Evolutionary conservation across 37 sponge, comb jelly and placozoan species (phyloP), one percentile per base, ranked within the genome.

Genomic region (Cladorhizidae sp.): DNA sequence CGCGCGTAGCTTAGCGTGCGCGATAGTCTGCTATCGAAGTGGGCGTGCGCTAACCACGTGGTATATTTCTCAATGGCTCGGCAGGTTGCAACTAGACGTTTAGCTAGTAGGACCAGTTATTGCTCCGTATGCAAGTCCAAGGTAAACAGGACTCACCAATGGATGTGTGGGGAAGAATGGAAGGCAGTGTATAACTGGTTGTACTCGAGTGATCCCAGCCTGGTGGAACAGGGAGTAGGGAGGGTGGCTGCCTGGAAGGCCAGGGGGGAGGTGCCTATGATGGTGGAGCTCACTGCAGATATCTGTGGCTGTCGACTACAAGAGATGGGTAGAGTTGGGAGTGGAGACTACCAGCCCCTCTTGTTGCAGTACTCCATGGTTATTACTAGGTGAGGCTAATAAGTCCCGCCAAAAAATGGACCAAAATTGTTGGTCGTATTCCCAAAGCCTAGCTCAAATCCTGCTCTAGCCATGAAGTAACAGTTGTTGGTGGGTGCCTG

Each of bases 161-260:
- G 88, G 88, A 31, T 38, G 3, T 28, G 62, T 31, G 0, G 23
- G 9, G 51, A 70, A 40, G 88, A 80, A 25, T 81, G 76, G 81
- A 70, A 80, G 50, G 41, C 58, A 1, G 88, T 87, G 25, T 80
- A 65, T 25, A 17, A 9, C 2, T 75, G 76, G 82, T 31, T 87
- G 63, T 87, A 76, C 72, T 54, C 70, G 50, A 67, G 41, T 5
- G 52, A 76, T 20, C 14, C 72, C 0, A 51, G 37, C 21, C 77
- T 41, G 28, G 41, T 73, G 36, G 29, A 33, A 43, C 50, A 59
- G 22, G 88, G 77, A 0, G 50, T 80, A 3, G 68, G 33, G 22
- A 37, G 88, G 20, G 88, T 87, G 45, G 77, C 77, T 9, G 88
- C 88, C 15, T 87, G 88, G 88, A 75, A 57, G 36, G 77, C 82